These are phyloP conservation scores for Mesodorylaimus sp. DNA, from an alignment of 2,888 invertebrate species.

Conservation along the genomic window DNA sequence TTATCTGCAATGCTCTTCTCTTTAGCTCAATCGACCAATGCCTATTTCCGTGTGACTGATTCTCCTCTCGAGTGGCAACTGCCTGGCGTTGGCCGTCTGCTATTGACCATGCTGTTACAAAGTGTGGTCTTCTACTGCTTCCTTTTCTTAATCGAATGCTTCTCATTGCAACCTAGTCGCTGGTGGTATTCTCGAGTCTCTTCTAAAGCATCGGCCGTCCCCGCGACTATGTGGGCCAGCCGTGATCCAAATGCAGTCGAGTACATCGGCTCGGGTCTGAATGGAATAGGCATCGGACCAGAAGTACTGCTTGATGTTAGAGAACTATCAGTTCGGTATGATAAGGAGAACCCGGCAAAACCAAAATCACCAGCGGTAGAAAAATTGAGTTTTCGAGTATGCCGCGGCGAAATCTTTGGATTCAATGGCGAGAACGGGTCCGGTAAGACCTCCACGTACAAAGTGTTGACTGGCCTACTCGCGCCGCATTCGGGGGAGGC, in stretches of 20 bases:
- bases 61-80: conserved; percentile 16
- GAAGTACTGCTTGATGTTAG: too few species aligned
- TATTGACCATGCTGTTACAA: conserved; percentile 15
- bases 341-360: too few species aligned
- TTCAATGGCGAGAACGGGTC: conserved; percentile 40
- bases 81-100: conserved; percentile 18
- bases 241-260: too few species aligned
- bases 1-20: background rate
- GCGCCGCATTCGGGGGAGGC: too few species aligned
- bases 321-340: too few species aligned
- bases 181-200: too few species aligned
- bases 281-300: too few species aligned
- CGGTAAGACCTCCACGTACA: conserved; percentile 16
- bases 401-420: conserved; percentile 32
- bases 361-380: conserved; percentile 46
- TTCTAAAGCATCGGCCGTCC: too few species aligned
- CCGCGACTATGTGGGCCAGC: too few species aligned
- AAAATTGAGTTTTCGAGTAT: conserved; percentile 18
- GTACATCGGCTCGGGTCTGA: too few species aligned
- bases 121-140: conserved; percentile 11
- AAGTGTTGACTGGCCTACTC: background rate
- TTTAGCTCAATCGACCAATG: background rate
- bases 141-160: conserved; percentile 14
- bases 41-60: conserved; percentile 11
- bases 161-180: too few species aligned